Base-by-base conservation (phyloP, 2,888 invertebrate species). In the Calameuta idolon region DNA sequence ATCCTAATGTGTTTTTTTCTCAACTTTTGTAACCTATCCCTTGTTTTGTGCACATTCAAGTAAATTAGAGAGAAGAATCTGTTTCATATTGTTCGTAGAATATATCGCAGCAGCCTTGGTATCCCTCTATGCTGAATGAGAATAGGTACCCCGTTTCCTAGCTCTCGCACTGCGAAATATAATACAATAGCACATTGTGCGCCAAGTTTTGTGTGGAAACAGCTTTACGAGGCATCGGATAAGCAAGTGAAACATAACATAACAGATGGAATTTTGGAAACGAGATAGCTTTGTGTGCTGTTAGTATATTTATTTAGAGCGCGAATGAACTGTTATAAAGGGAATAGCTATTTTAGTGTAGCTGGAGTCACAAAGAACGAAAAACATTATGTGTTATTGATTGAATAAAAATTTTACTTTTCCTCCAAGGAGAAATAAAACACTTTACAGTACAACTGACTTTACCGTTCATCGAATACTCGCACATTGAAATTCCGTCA, bases 181-280 rank as follows among this genome's bases (percentile, higher is more conserved):
- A 85, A 85, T 78, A 84, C 83, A 85, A 85, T 83, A 79, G 82
- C 76, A 80, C 79, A 85, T 84, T 86, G 84, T 83, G 83, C 80
- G 68, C 83, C 80, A 83, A 86, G 83, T 86, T 85, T 85, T 85
- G 84, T 84, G 84, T 81, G 85, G 85, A 86, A 87, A 85, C 86
- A 86, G 86, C 85, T 87, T 84, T 85, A 85, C 86, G 83, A 79
- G 81, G 79, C 84, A 85, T 80, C 81, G 81, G 79, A 80, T 81
- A 81, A 81, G 79, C 81, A 78, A 74, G 76, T 75, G 76, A 80
- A 81, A 81, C 80, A 78, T 76, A 79, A 74, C 80, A 37, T 71
- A 55, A 31, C 69, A 79, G 81, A 79, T 77, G 80, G 78, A 81
- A 83, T 83, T 83, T 81, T 79, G 79, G 79, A 81, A 83, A 83